Percentiles rank a stretch among this genome's conserved stretches.
These are phyloP conservation scores for Phacellophora camtschatica DNA, from an alignment of 30 jellyfish, hydroid and myxozoan genomes.

Conservation along the genomic window DNA sequence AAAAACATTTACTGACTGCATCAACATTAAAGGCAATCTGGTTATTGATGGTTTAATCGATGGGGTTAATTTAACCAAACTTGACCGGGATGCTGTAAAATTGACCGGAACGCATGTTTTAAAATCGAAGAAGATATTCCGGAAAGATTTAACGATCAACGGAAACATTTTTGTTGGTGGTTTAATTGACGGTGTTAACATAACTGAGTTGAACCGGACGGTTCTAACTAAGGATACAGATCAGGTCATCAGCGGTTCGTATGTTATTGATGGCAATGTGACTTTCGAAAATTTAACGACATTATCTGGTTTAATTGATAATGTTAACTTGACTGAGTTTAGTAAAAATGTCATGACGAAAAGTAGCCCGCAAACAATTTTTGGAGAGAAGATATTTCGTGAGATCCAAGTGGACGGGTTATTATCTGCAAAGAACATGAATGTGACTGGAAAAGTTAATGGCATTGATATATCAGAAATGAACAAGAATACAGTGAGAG, in stretches of 20 bases:
- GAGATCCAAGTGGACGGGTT: background rate
- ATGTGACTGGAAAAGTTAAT: constrained; percentile 28
- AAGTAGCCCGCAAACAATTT: constrained; percentile 53
- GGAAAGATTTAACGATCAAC: constrained; percentile 4
- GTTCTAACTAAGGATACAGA: constrained; percentile 36
- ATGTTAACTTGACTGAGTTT: constrained; percentile 35
- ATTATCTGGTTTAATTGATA: constrained; percentile 30
- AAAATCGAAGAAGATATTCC: constrained; percentile 47
- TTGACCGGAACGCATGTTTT: constrained; percentile 44
- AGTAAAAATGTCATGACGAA: constrained; percentile 25
- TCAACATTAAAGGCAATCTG: constrained; percentile 4
- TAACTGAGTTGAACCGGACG: constrained; percentile 50
- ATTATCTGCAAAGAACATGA: background rate
- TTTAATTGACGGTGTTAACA: constrained; percentile 73
- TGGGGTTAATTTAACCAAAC: constrained; percentile 61
- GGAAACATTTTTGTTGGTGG: constrained; percentile 61
- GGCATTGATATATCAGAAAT: constrained; percentile 38
- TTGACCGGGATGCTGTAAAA: constrained; percentile 53
- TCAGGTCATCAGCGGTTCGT: constrained; percentile 66
- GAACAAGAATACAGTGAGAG: background rate
- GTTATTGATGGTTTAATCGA: constrained; percentile 49
- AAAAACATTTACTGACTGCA: constrained; percentile 40
- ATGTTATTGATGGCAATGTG: constrained; percentile 4
- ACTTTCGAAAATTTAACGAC: background rate
- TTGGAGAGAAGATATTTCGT: constrained; percentile 48